Evolutionary conservation across 2,888 invertebrate genomes (phyloP), one percentile per base, ranked within the genome.

Genomic region (Latrodectus hesperus): DNA sequence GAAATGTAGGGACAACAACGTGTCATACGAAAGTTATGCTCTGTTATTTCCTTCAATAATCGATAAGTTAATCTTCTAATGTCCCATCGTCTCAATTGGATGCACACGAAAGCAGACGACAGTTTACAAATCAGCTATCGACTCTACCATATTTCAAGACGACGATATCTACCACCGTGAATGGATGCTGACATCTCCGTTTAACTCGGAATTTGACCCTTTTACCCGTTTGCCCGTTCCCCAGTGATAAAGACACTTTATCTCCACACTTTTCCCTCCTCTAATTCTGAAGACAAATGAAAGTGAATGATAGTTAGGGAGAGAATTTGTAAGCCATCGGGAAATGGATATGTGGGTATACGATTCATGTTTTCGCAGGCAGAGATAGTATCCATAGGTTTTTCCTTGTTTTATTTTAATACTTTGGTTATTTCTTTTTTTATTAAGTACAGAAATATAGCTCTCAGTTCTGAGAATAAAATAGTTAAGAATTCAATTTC

Each of bases 31-130:
- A 38, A 38, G 38, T 38, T 38, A 38, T 60, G 60, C 60, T 60
- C 60, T n/a, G n/a, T 60, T 60, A 60, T 12, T 12, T 60, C 60
- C 14, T 60, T 60, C 60, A 60, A 60, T 60, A 60, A 60, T 60
- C 60, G 60, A 60, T 60, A 60, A n/a, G 60, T n/a, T 60, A 60
- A 60, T 60, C 60, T 60, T 60, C 60, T 60, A 60, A 60, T 60
- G 60, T 60, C 60, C 60, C 55, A 38, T 38, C 38, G 38, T 38
- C 60, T 60, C 60, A 16, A 60, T 60, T 60, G 14, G 60, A 60
- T 60, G 60, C 60, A 60, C 60, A 12, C 60, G 60, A 60, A 60
- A 60, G n/a, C 14, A 60, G 60, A 60, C 10, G 60, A 60, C 60
- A 60, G 60, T 60, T 60, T 16, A 60, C 60, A 60, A 60, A 60